Percentiles rank a stretch among this genome's conserved stretches.
Evolutionary conservation across 2,797 vertebrate genomes (phyloP).

Genomic region (Neomorphus geoffroyi): DNA sequence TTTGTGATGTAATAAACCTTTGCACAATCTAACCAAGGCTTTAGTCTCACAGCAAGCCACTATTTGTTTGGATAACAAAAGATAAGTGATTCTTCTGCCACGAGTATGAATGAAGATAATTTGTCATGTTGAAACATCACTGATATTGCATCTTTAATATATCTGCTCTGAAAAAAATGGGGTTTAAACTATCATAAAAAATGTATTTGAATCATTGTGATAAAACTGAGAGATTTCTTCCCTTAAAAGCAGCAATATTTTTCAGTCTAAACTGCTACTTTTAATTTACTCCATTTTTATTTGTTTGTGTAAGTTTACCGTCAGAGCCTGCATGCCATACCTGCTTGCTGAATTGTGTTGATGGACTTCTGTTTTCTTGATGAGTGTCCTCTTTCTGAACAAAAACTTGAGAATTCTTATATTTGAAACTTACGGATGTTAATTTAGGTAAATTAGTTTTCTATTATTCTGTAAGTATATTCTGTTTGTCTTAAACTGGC

Average conservation of each 20-base stretch:
- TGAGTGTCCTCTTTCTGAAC: background rate
- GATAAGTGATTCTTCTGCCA: background rate
- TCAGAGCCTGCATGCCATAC: background rate
- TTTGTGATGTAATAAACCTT: background rate
- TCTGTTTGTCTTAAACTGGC: background rate
- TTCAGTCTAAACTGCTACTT: background rate
- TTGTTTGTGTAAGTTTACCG: background rate
- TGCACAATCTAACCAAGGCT: background rate
- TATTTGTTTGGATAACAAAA: background rate
- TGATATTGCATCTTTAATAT: background rate
- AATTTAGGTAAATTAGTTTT: background rate
- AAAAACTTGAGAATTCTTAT: background rate
- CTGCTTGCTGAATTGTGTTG: background rate
- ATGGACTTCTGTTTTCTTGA: accelerated
- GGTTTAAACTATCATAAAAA: background rate
- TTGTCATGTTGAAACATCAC: background rate
- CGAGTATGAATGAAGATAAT: background rate
- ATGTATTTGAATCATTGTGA: background rate
- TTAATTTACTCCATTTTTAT: background rate
- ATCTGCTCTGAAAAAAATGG: background rate
- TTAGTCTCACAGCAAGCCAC: background rate
- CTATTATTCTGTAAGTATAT: background rate
- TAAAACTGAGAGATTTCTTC: background rate
- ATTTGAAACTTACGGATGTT: background rate
- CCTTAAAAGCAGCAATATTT: slow-evolving; percentile 1